Evolutionary conservation across 2,888 invertebrate species (phyloP).

Genomic region (Gryllus longicercus): DNA sequence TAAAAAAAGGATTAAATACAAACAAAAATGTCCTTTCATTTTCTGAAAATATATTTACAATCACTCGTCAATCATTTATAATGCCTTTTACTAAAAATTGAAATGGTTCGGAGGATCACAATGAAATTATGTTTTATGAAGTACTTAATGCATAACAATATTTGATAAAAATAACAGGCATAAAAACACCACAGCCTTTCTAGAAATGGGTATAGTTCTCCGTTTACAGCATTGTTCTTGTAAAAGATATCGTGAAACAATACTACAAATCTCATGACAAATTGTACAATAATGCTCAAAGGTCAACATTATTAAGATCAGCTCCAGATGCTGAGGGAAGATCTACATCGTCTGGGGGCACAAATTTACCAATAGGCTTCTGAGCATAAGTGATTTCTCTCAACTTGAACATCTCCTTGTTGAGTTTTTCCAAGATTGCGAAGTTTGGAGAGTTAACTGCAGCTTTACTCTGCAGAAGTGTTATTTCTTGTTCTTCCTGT

Average conservation of each 20-base stretch:
- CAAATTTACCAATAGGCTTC: conserved; percentile 62
- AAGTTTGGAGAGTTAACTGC: conserved; percentile 87
- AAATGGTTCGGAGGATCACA: not conserved
- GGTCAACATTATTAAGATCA: conserved; percentile 73
- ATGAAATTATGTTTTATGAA: not conserved
- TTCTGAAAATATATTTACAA: not conserved
- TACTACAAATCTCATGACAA: not conserved
- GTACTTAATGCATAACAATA: not conserved
- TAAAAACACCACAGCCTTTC: conserved; percentile 11
- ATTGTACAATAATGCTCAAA: conserved; percentile 47
- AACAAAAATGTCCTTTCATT: not conserved
- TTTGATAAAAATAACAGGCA: not conserved
- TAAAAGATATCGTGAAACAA: not conserved
- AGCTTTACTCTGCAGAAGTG: conserved; percentile 82
- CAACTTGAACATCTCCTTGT: conserved; percentile 75
- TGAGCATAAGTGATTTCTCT: conserved; percentile 57
- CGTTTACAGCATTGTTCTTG: too few relatives aligned
- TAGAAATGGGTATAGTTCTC: not conserved
- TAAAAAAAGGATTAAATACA: not conserved
- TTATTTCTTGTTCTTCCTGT: conserved; percentile 87
- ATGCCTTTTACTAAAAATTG: not conserved
- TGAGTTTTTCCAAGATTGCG: conserved; percentile 81
- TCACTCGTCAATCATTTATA: not conserved
- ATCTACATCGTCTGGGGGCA: conserved; percentile 58
- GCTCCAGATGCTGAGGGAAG: conserved; percentile 70